Conservation (phyloP, 2,797 vertebrate genomes). For the Danio kyathit region DNA sequence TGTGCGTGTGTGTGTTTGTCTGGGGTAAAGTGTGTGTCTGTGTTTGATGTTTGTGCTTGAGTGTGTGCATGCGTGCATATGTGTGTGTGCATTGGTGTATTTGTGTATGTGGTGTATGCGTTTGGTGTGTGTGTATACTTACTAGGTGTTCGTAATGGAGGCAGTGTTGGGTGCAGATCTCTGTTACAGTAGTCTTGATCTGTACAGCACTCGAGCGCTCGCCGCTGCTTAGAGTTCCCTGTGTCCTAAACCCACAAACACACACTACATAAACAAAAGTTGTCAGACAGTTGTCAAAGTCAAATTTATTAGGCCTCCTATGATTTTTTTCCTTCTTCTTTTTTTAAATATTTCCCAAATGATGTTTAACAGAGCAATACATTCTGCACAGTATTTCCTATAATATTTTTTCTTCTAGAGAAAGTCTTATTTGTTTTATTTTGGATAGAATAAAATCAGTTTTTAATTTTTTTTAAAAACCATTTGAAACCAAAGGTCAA, state of each 20-base stretch:
- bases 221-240: slow-evolving; percentile 85
- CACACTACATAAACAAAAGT: not conserved
- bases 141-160: slow-evolving; percentile 85
- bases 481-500: no score
- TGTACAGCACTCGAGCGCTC: slow-evolving; percentile 92
- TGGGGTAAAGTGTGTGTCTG: not conserved
- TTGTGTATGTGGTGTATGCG: not conserved
- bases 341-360: no score
- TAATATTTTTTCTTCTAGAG: no score
- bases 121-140: slow-evolving; percentile 12
- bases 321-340: no score
- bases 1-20: no score
- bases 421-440: no score
- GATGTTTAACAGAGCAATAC: no score
- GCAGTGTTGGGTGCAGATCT: slow-evolving; percentile 90
- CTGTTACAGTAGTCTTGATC: slow-evolving; percentile 94
- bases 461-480: no score
- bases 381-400: no score
- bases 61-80: not conserved
- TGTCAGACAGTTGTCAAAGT: no score
- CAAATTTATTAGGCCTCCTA: no score
- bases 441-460: no score
- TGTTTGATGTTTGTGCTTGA: not conserved
- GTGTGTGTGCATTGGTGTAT: not conserved
- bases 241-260: slow-evolving; percentile 82